Evolutionary conservation across 2,113 vertebrate genomes (phyloP), one percentile per base, ranked within the genome.

Genomic region (Cyanoliseus patagonus): DNA sequence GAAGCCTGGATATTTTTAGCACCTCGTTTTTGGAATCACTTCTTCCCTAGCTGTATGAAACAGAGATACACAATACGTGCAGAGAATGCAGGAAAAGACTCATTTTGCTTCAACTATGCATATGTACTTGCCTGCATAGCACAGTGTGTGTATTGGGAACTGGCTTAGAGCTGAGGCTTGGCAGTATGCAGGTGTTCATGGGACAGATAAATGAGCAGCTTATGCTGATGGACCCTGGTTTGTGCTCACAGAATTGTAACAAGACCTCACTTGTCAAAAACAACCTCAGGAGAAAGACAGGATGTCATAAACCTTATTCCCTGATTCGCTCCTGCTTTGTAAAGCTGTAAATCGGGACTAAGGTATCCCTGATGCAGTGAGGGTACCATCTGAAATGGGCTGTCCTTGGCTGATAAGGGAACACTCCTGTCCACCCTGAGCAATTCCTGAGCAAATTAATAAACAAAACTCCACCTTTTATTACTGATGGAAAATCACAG

Each of bases 91-190:
- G 10, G 17, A 94, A 88, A 93, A 92, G 25, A 62, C 84, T 86
- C 86, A 46, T 23, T 93, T 95, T 75, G 44, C 73, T 86, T 93
- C 80, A 82, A 14, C 30, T 81, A 24, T 90, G 72, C 39, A 20
- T 59, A 49, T 86, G 88, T 95, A 59, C 92, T 83, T 68, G 76
- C 39, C 79, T 93, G 68, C 64, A 33, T 5, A 93, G 85, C 86
- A 96, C 88, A 95, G 88, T 8, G 1, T 83, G 88, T 75, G 83
- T 91, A 83, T 28, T 92, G 88, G 86, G 88, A 96, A 72, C 88
- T 93, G 88, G 92, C 83, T 93, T 94, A 83, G 86, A 88, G 79
- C 57, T 86, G 73, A 94, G 90, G 93, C 88, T 97, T 96, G 92
- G 90, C 93, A 92, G 73, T 35, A 42, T 1, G 1, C 1, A 5